A percentile compares a stretch with the other conserved stretches of the same genome.
phyloP scores from a whole-genome alignment of 2,888 invertebrate species.

The Synanthedon myopaeformis region DNA sequence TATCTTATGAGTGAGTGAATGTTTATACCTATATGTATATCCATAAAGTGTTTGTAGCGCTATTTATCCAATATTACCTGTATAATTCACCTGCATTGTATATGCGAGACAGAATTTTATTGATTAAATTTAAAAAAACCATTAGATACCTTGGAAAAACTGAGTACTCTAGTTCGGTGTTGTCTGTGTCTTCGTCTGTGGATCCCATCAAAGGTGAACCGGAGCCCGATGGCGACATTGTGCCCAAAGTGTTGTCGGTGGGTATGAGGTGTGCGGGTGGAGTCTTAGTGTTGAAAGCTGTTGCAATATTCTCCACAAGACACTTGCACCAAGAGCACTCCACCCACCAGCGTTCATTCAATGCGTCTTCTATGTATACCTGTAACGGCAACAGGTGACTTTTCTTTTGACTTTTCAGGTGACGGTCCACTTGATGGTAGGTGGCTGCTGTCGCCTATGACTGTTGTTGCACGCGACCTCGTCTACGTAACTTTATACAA shows the following conservation, averaged over 20 bases:
- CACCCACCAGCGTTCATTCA: slow-evolving; percentile 94
- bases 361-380: slow-evolving; percentile 94
- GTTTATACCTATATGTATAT: too few species aligned
- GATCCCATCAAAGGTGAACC: slow-evolving; percentile 65
- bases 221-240: slow-evolving; percentile 66
- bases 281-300: slow-evolving; percentile 84
- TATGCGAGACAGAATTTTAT: too few species aligned
- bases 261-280: slow-evolving; percentile 79
- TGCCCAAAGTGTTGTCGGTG: slow-evolving; percentile 67
- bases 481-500: too few species aligned
- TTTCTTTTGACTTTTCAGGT: background rate
- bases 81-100: too few species aligned
- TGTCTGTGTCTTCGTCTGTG: slow-evolving; percentile 69
- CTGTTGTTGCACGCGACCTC: too few species aligned
- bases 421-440: too few species aligned
- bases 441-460: too few species aligned
- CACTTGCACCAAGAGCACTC: slow-evolving; percentile 91
- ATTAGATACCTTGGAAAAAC: slow-evolving; percentile 50
- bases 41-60: too few species aligned
- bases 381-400: slow-evolving; percentile 30
- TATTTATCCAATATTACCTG: too few species aligned
- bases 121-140: too few species aligned
- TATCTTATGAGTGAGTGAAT: too few species aligned
- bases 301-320: slow-evolving; percentile 91
- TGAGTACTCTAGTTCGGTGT: slow-evolving; percentile 66